Conservation (phyloP, 2,113 vertebrate species). For the Fulica atra region DNA sequence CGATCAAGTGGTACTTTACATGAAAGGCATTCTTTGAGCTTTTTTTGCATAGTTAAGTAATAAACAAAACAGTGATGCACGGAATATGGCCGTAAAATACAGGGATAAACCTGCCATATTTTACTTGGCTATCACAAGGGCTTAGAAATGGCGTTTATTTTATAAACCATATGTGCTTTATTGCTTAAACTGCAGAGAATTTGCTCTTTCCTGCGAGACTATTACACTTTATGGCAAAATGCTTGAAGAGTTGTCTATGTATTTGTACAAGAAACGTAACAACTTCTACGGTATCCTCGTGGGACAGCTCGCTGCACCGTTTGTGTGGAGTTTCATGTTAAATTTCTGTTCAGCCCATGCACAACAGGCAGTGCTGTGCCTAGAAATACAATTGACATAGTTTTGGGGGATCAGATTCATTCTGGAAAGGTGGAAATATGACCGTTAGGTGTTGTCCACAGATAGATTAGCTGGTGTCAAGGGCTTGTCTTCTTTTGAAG, state of each 20-base stretch:
- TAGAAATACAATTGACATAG: not conserved
- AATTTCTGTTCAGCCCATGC: accelerated
- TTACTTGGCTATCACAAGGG: not conserved
- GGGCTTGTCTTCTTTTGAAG: not conserved
- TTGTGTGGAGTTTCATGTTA: not conserved
- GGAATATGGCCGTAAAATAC: not conserved
- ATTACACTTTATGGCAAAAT: not conserved
- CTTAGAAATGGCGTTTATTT: not conserved
- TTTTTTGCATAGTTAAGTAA: not conserved
- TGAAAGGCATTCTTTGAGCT: not conserved
- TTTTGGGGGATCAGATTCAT: accelerated
- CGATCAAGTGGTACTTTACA: not conserved
- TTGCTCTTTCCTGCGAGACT: not conserved
- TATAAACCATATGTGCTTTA: slow-evolving; percentile 20
- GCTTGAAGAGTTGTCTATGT: not conserved
- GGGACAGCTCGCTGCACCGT: not conserved
- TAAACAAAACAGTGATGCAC: not conserved
- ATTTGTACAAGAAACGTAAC: not conserved
- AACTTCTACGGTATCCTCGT: not conserved
- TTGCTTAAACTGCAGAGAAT: slow-evolving; percentile 6
- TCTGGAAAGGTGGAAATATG: not conserved
- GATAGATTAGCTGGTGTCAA: not conserved
- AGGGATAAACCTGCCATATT: slow-evolving; percentile 3
- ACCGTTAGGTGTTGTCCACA: not conserved
- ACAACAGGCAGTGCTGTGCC: not conserved